Percentiles rank a stretch among this genome's conserved stretches.
Evolutionary conservation across 2,888 invertebrate species (phyloP).

Genomic region (Megalurothrips usitatus): DNA sequence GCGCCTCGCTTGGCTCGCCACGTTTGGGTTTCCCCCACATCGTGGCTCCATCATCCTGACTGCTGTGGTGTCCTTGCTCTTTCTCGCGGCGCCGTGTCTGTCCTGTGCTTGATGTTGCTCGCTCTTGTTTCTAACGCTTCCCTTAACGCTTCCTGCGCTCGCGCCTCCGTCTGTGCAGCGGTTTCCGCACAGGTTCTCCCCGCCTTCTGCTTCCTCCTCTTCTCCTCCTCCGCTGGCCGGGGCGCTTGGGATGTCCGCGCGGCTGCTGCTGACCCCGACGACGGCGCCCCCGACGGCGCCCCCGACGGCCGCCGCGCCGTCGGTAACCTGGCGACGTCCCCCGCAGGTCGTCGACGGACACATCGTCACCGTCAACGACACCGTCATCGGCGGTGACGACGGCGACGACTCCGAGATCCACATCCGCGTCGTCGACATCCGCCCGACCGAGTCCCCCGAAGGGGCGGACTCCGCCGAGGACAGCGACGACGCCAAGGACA

Average conservation of each 20-base stretch:
- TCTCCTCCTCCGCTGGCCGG: neutral
- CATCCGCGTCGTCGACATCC: neutral
- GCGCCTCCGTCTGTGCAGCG: neutral
- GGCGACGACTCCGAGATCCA: neutral
- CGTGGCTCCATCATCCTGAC: too few relatives aligned
- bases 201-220: neutral
- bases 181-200: conserved; percentile 7
- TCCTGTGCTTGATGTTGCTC: too few relatives aligned
- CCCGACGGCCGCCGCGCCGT: neutral
- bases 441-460: neutral
- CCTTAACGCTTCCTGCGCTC: neutral
- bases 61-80: too few relatives aligned
- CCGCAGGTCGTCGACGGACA: conserved; percentile 9
- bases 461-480: neutral
- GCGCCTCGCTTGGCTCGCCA: too few relatives aligned
- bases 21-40: too few relatives aligned
- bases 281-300: neutral
- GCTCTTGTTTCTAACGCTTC: neutral
- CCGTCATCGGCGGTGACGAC: neutral
- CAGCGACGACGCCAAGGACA: neutral
- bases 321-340: conserved; percentile 10
- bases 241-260: neutral
- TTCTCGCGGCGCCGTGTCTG: too few relatives aligned
- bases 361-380: conserved; percentile 7
- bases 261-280: neutral